Evolutionary conservation across 2,888 invertebrate species (phyloP).

Genomic region (Cheilosia impressa): DNA sequence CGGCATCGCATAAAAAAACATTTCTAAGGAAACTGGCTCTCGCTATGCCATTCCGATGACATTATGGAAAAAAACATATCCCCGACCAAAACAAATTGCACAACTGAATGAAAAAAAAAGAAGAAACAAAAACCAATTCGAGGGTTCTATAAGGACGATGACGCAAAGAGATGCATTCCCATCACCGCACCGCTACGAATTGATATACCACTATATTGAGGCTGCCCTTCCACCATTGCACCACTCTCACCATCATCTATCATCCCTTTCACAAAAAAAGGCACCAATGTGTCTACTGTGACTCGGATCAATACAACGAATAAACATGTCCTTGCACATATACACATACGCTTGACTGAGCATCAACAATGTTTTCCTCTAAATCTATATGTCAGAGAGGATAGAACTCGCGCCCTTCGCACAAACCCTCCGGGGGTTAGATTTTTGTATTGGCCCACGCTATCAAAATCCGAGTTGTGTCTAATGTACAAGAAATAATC

Average conservation of each 20-base stretch:
- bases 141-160: slow-evolving; percentile 22
- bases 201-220: slow-evolving; percentile 73
- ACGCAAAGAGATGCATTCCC: slow-evolving; percentile 49
- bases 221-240: slow-evolving; percentile 48
- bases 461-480: slow-evolving; percentile 55
- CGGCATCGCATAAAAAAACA: slow-evolving; percentile 41
- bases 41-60: slow-evolving; percentile 35
- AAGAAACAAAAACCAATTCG: background rate
- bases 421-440: slow-evolving; percentile 62
- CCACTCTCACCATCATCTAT: slow-evolving; percentile 53
- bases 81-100: slow-evolving; percentile 74
- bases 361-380: slow-evolving; percentile 46
- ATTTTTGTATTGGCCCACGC: slow-evolving; percentile 54
- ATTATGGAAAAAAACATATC: slow-evolving; percentile 36
- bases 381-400: slow-evolving; percentile 2
- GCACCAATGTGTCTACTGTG: slow-evolving; percentile 70
- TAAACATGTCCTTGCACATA: slow-evolving; percentile 41
- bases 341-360: slow-evolving; percentile 49
- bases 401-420: slow-evolving; percentile 73
- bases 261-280: slow-evolving; percentile 60
- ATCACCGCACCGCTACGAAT: slow-evolving; percentile 71
- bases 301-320: slow-evolving; percentile 36
- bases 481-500: slow-evolving; percentile 70
- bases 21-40: slow-evolving; percentile 19
- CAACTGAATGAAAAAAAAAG: slow-evolving; percentile 55